These are phyloP conservation scores for Perodicticus potto DNA, from an alignment of 2,797 vertebrate genomes.

Conservation along the genomic window DNA sequence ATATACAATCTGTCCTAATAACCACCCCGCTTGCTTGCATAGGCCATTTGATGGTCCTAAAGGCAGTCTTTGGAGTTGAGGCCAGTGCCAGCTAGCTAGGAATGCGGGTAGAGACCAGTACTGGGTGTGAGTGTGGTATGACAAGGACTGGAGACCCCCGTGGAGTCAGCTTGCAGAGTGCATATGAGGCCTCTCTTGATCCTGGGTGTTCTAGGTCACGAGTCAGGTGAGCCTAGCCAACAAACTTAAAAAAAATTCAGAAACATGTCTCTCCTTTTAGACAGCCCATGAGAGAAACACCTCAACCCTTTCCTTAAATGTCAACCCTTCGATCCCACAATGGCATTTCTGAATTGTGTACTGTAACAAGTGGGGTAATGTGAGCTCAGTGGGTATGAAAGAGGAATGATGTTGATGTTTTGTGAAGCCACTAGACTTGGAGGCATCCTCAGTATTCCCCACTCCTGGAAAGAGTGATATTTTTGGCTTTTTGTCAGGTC, in stretches of 20 bases:
- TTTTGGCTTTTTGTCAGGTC: conserved; percentile 89
- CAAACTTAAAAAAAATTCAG: conserved; percentile 58
- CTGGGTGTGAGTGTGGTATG: conserved; percentile 83
- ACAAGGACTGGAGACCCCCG: conserved; percentile 83
- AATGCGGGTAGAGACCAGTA: conserved; percentile 84
- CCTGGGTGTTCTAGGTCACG: conserved; percentile 80
- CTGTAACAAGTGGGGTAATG: conserved; percentile 79
- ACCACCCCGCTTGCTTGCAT: conserved; percentile 88
- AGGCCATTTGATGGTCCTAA: conserved; percentile 89
- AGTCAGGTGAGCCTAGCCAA: conserved; percentile 79
- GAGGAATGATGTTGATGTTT: conserved; percentile 84
- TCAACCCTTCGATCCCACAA: conserved; percentile 83
- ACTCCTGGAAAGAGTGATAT: conserved; percentile 85
- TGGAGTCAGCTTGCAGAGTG: conserved; percentile 81
- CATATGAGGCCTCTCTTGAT: conserved; percentile 84
- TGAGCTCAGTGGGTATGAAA: conserved; percentile 83
- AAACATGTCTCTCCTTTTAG: conserved; percentile 72
- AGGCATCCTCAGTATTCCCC: conserved; percentile 86
- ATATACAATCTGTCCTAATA: conserved; percentile 90
- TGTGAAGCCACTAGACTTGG: conserved; percentile 87
- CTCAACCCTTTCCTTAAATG: conserved; percentile 82
- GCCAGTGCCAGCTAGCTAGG: conserved; percentile 88
- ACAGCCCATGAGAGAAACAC: conserved; percentile 79
- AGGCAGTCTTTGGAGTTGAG: conserved; percentile 91
- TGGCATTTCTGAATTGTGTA: conserved; percentile 58